phyloP scores from a whole-genome alignment of 2,797 vertebrate species.

The Nyctalus aviator region DNA sequence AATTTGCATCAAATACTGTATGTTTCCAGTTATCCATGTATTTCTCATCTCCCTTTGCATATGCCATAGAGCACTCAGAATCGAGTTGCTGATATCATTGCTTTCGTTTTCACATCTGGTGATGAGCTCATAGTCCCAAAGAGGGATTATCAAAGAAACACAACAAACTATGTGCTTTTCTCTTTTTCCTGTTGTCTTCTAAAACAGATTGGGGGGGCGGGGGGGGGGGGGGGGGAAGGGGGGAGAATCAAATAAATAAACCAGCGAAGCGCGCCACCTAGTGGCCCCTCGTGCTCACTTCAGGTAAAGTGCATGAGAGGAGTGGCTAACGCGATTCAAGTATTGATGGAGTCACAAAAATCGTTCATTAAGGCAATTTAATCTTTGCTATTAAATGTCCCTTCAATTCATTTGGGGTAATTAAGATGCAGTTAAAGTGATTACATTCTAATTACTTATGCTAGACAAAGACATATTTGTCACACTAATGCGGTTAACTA shows the following conservation, averaged over 20 bases:
- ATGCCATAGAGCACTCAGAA: not conserved
- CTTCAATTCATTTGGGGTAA: slow-evolving; percentile 88
- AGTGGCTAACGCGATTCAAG: slow-evolving; percentile 74
- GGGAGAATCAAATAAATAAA: slow-evolving; percentile 69
- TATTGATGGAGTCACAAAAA: slow-evolving; percentile 88
- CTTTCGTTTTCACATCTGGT: slow-evolving; percentile 64
- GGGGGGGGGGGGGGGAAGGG: no score
- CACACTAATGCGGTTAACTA: slow-evolving; percentile 87
- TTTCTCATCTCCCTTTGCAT: slow-evolving; percentile 21
- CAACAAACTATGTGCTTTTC: slow-evolving; percentile 65
- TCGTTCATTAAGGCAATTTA: slow-evolving; percentile 90
- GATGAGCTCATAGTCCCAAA: slow-evolving; percentile 71
- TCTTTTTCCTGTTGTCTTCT: slow-evolving; percentile 67
- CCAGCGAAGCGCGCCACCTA: slow-evolving; percentile 77
- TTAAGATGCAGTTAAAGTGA: slow-evolving; percentile 89
- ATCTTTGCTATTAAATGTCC: slow-evolving; percentile 90
- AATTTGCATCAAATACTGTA: not conserved
- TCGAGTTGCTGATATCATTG: slow-evolving; percentile 51
- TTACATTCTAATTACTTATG: slow-evolving; percentile 90
- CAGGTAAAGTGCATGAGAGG: slow-evolving; percentile 7
- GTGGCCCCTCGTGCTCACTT: slow-evolving; percentile 65
- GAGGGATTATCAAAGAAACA: slow-evolving; percentile 71
- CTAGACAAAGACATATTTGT: slow-evolving; percentile 88
- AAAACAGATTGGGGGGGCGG: slow-evolving; percentile 52
- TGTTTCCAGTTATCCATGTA: slow-evolving; percentile 18